Evolutionary conservation across 2,888 invertebrate genomes (phyloP).

Genomic region (Craniophora ligustri): DNA sequence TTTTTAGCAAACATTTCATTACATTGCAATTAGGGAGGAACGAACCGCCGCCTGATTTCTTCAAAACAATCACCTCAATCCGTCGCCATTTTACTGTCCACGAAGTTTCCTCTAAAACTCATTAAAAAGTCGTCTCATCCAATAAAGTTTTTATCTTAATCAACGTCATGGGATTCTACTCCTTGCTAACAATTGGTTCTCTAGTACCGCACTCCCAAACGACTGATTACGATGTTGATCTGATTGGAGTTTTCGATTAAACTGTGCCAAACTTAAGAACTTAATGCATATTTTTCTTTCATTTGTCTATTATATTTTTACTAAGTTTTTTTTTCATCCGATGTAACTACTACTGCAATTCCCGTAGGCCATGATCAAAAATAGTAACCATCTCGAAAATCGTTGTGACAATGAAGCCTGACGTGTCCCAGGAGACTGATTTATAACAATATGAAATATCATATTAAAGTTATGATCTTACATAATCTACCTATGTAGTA

Average conservation of each 20-base stretch:
- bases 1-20: no score
- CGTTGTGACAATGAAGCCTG: no score
- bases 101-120: background rate
- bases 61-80: background rate
- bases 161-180: conserved; percentile 20
- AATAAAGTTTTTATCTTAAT: conserved; percentile 17
- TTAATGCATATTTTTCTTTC: conserved; percentile 31
- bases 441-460: no score
- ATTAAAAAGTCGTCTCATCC: conserved; percentile 8
- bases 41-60: background rate
- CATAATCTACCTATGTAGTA: no score
- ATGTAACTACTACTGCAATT: no score
- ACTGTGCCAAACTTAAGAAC: conserved; percentile 33
- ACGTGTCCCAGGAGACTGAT: no score
- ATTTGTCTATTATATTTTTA: conserved; percentile 30
- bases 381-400: no score
- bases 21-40: no score
- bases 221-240: conserved; percentile 7
- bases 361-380: no score
- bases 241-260: conserved; percentile 17
- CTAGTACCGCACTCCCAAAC: conserved; percentile 7
- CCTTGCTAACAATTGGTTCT: conserved; percentile 21
- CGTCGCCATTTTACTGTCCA: background rate
- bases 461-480: no score
- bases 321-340: background rate